A percentile compares a stretch with the other conserved stretches of the same genome.
Conservation (phyloP, 1,140 invertebrate genomes). For the Ptiloglossa arizonensis region DNA sequence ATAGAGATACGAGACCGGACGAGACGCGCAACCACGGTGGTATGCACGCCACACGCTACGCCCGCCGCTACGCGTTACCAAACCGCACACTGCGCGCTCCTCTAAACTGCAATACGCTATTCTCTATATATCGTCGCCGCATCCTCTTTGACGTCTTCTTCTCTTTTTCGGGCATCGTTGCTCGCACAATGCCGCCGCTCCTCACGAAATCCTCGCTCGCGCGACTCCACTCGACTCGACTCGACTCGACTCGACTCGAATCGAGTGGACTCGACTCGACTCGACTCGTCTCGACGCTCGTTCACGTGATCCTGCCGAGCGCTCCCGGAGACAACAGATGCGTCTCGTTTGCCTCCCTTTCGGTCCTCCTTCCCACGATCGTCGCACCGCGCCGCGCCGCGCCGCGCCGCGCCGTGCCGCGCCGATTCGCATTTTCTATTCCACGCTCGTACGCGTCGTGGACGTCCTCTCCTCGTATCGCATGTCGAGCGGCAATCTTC, state of each 20-base stretch:
- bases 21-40: slow-evolving; percentile 58
- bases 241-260: too few species aligned
- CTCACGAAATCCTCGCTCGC: slow-evolving; percentile 23
- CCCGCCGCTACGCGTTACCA: slow-evolving; percentile 59
- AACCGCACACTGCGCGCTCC: slow-evolving; percentile 49
- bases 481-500: slow-evolving; percentile 15
- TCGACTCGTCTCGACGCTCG: neutral
- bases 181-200: neutral
- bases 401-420: too few species aligned
- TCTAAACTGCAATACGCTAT: slow-evolving; percentile 57
- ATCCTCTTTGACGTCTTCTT: slow-evolving; percentile 48
- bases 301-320: neutral
- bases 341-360: neutral
- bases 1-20: slow-evolving; percentile 38
- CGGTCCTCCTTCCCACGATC: neutral
- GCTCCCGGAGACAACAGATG: neutral
- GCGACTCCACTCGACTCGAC: too few species aligned
- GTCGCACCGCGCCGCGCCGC: too few species aligned
- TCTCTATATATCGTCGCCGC: slow-evolving; percentile 48
- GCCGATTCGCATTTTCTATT: too few species aligned
- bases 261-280: too few species aligned
- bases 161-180: slow-evolving; percentile 26
- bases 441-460: neutral
- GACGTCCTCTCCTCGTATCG: neutral
- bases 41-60: slow-evolving; percentile 64